Base-by-base conservation (phyloP, 2,113 vertebrate species). In the Aptenodytes forsteri region DNA sequence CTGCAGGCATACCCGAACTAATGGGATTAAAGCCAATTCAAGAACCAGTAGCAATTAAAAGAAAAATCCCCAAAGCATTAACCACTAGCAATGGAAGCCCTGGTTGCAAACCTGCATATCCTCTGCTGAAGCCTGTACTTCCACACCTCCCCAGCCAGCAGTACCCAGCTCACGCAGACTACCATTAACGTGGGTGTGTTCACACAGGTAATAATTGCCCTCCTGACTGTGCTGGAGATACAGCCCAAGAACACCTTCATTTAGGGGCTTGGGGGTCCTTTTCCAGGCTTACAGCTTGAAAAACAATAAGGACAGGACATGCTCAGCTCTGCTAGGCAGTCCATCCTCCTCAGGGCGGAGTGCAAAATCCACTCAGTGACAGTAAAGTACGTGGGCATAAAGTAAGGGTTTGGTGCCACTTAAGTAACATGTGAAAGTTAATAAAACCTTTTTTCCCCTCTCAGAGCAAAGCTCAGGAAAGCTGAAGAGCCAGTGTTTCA, bases 21-120 rank as follows among this genome's bases (percentile, higher is more conserved):
- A 94, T 90, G 75, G 82, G 92, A 96, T 97, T 94, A 96, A 83
- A 93, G 90, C 62, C 70, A 93, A 75, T 70, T 90, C 82, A 91
- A 92, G 85, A 97, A 90, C 73, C 71, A 94, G 78, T 38, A 94
- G 66, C 95, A 97, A 96, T 97, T 97, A 94, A 95, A 93, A 56
- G 15, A 95, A 97, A 95, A 97, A 94, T 83, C 92, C 95, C 66
- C 84, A 93, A 87, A 97, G 66, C 82, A 42, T 62, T 95, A 94
- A 92, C 90, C 93, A 93, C 87, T 34, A 92, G 90, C 0, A 0
- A 67, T 91, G 89, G 93, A 93, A 96, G 36, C 36, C 56, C 72
- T 80, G 71, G 50, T 47, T 96, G 81, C 93, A 92, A 94, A 91
- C 84, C 87, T 97, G 78, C 54, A 95, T 75, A 97, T 94, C 93